These are phyloP conservation scores for Echinarachnius parma DNA, from an alignment of 53 echinoderm and acorn worm genomes.

Conservation along the genomic window DNA sequence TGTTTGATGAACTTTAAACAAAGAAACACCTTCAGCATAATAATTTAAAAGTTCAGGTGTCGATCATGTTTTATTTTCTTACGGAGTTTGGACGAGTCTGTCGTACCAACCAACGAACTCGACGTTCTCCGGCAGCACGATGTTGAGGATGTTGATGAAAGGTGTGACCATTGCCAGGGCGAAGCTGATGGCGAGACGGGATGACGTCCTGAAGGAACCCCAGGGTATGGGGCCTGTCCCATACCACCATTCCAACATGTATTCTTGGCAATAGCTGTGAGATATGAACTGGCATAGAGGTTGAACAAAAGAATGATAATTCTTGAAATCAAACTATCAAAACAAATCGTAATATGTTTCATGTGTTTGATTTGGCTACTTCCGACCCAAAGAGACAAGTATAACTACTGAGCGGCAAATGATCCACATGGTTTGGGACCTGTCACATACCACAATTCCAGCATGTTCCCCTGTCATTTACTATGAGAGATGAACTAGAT, in stretches of 20 bases:
- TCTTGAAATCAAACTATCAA: too few relatives aligned
- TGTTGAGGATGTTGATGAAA: constrained; percentile 47
- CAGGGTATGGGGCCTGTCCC: constrained; percentile 22
- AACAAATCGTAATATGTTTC: too few relatives aligned
- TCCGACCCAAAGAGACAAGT: too few relatives aligned
- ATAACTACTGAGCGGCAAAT: too few relatives aligned
- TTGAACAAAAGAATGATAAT: too few relatives aligned
- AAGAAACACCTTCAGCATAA: too few relatives aligned
- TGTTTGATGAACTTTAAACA: too few relatives aligned
- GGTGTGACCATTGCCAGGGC: constrained; percentile 28
- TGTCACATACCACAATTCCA: constrained; percentile 52
- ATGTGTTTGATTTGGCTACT: too few relatives aligned
- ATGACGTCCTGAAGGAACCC: neutral
- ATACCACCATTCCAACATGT: constrained; percentile 61
- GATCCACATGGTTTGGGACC: too few relatives aligned
- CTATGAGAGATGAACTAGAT: constrained; percentile 64
- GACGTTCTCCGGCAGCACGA: constrained; percentile 40
- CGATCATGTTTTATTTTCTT: constrained; percentile 37
- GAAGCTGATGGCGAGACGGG: neutral
- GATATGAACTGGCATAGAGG: constrained; percentile 63
- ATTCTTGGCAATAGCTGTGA: constrained; percentile 62
- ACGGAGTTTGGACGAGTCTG: constrained; percentile 52
- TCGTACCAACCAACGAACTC: constrained; percentile 21
- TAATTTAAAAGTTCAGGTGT: too few relatives aligned
- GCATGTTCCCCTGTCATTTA: constrained; percentile 58